Evolutionary conservation across 1,140 invertebrate genomes (phyloP).

Genomic region (Orchestia grillus): DNA sequence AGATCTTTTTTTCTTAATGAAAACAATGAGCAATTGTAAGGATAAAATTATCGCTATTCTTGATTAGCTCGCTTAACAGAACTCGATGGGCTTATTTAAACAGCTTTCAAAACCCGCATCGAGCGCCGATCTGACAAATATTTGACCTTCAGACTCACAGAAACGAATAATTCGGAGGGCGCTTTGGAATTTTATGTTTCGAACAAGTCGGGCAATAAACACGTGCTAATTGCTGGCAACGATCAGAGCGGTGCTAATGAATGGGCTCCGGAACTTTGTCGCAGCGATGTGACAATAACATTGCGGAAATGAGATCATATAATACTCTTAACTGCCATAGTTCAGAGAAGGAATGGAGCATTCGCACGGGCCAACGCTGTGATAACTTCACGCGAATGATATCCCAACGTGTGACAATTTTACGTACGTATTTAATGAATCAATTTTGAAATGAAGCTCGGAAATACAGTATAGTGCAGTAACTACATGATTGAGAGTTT

Average conservation of each 20-base stretch:
- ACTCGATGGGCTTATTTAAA: not conserved
- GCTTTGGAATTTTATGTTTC: not conserved
- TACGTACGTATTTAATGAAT: not conserved
- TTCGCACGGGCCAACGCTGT: not conserved
- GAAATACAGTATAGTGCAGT: not conserved
- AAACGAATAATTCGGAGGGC: not conserved
- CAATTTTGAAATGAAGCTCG: not conserved
- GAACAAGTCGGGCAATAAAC: not conserved
- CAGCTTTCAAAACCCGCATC: not conserved
- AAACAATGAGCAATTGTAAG: not conserved
- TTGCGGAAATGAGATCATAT: not conserved
- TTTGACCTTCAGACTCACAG: not conserved
- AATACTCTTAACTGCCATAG: not conserved
- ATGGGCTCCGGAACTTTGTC: not conserved
- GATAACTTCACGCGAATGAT: not conserved
- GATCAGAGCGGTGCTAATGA: not conserved
- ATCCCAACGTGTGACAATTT: not conserved
- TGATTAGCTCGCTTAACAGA: not conserved
- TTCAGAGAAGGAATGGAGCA: not conserved
- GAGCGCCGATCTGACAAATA: not conserved
- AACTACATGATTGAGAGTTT: not conserved
- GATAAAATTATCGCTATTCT: not conserved
- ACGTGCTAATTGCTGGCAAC: not conserved
- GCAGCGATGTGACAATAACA: not conserved
- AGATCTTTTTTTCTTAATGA: not conserved